Conservation (phyloP, 2,797 vertebrate genomes). For the Tadarida brasiliensis region DNA sequence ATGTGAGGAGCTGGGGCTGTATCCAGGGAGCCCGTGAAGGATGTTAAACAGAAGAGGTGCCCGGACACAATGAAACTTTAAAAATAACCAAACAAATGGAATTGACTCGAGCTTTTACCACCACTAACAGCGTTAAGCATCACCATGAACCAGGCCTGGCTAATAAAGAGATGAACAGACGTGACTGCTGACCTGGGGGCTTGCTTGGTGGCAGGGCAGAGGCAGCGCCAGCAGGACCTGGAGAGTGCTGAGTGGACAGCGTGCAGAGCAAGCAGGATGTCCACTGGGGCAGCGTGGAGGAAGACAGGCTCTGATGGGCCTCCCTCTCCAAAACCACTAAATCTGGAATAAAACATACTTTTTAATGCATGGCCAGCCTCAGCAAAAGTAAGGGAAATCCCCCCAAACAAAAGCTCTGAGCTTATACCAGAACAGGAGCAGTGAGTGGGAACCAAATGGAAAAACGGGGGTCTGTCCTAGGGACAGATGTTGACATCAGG, state of each 20-base stretch:
- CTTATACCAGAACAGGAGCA: neutral
- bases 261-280: accelerated
- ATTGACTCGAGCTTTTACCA: neutral
- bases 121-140: neutral
- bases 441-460: neutral
- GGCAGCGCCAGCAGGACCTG: neutral
- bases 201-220: neutral
- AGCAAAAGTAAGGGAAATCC: neutral
- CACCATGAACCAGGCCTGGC: too few relatives aligned
- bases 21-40: neutral
- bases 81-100: neutral
- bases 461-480: neutral
- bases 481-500: neutral
- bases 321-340: neutral
- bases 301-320: neutral
- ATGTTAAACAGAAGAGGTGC: neutral
- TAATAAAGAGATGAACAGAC: neutral
- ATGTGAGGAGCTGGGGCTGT: neutral
- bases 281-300: accelerated
- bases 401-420: neutral
- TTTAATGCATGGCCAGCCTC: neutral
- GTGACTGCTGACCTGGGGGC: neutral
- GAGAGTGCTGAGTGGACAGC: too few relatives aligned
- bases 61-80: neutral
- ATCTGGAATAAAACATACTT: neutral